These are phyloP conservation scores for Drosophila acutilabella DNA, from an alignment of 2,888 invertebrate genomes.

Conservation along the genomic window DNA sequence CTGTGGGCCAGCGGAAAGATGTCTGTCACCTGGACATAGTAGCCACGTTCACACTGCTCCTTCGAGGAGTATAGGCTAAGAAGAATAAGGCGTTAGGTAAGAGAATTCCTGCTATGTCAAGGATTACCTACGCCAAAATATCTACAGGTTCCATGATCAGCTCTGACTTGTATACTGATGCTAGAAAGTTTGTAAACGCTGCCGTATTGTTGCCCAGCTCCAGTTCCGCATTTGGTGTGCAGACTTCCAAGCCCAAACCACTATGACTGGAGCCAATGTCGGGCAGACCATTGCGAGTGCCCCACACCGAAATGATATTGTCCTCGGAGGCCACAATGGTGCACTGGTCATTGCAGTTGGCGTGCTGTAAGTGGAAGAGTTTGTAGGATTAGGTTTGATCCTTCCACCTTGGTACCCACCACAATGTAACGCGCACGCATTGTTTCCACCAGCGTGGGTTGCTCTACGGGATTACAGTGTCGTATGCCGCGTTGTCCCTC, in stretches of 20 bases:
- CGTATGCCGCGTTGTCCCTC: conserved; percentile 88
- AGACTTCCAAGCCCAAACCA: conserved; percentile 58
- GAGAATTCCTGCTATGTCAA: neutral
- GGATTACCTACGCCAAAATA: conserved; percentile 86
- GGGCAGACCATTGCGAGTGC: conserved; percentile 86
- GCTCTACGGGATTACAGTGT: conserved; percentile 76
- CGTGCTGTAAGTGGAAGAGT: conserved; percentile 85
- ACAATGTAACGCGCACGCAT: conserved; percentile 82
- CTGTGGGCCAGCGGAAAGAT: conserved; percentile 87
- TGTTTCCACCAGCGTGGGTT: conserved; percentile 81
- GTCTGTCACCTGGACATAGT: conserved; percentile 86
- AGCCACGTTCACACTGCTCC: conserved; percentile 86
- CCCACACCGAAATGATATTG: conserved; percentile 90
- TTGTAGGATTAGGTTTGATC: neutral
- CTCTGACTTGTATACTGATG: conserved; percentile 85
- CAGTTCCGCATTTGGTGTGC: conserved; percentile 67
- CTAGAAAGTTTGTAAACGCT: conserved; percentile 84
- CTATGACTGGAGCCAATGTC: conserved; percentile 67
- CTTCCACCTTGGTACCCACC: conserved; percentile 52
- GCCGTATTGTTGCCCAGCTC: conserved; percentile 84
- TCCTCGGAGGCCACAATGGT: conserved; percentile 88
- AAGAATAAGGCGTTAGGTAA: neutral
- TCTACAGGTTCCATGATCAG: conserved; percentile 86
- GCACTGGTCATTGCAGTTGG: conserved; percentile 88
- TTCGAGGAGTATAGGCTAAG: conserved; percentile 86